Base-by-base conservation (phyloP, 2,113 vertebrate species). In the Serilophus lunatus region DNA sequence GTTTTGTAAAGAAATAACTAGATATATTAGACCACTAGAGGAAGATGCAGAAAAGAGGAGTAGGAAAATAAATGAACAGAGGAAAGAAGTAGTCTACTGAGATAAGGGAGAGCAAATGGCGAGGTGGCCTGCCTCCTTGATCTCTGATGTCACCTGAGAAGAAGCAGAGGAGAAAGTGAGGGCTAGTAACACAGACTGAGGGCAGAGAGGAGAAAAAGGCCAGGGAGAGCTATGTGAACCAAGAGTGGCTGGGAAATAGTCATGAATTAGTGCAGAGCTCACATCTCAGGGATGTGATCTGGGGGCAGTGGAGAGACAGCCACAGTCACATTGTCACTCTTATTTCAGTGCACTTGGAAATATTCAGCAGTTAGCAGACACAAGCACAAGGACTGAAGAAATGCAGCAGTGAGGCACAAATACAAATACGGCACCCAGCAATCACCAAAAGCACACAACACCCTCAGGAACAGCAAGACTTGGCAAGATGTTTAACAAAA, bases 401-500 rank as follows among this genome's bases (percentile, higher is more conserved):
- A 66, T 2, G 38, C 14, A 2, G 45, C 70, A 71, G 19, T 6
- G 79, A 83, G 71, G 42, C 35, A 47, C 44, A 70, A 77, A 66
- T 5, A 17, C 19, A 31, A 28, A 64, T 91, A n/a, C 51, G 44
- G 69, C 76, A 77, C 65, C 74, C 87, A 77, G 40, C 2, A 10
- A 74, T 77, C 76, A 88, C 60, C 20, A 9, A 24, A 64, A 88
- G 72, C 72, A 31, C 47, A 13, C 20, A 54, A 64, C 49, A 76
- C 75, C 74, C 83, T 56, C 44, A 63, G 69, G 76, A 94, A 53
- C 53, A 72, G 51, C 56, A 78, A 81, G 50, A 28, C 71, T 61
- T 92, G 75, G 85, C 82, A 90, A 92, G 57, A 49, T 81, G 2
- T 75, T 92, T 68, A 64, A 45, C 69, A 92, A 94, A 93, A 93